Percentiles rank a stretch among this genome's conserved stretches.
These are phyloP conservation scores for Scomber japonicus DNA, from an alignment of 2,113 vertebrate species.

Conservation along the genomic window DNA sequence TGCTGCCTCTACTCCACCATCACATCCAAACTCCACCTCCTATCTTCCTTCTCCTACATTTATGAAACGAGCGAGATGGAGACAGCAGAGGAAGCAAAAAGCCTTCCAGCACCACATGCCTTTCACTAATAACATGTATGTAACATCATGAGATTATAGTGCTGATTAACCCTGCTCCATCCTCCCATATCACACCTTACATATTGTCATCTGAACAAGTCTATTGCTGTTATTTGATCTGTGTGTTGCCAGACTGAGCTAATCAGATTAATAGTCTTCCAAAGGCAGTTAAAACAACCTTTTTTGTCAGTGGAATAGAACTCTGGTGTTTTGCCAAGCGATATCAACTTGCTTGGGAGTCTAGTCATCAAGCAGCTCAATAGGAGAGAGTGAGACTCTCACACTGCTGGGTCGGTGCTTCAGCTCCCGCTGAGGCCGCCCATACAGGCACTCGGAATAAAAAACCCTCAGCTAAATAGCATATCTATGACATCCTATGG, in stretches of 20 bases:
- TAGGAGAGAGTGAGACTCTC: slow-evolving; percentile 29
- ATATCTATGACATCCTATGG: slow-evolving; percentile 39
- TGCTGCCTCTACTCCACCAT: neutral
- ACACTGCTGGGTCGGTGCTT: slow-evolving; percentile 34
- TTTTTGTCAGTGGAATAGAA: slow-evolving; percentile 7
- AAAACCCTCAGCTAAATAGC: slow-evolving; percentile 40
- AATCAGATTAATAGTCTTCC: slow-evolving; percentile 12
- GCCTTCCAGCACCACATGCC: neutral
- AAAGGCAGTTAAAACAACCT: slow-evolving; percentile 21
- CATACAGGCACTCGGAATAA: slow-evolving; percentile 14
- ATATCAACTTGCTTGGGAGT: slow-evolving; percentile 47
- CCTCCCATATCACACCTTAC: neutral
- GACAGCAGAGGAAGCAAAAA: neutral
- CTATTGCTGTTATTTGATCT: slow-evolving; percentile 10
- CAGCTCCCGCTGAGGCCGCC: slow-evolving; percentile 42
- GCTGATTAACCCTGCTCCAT: neutral
- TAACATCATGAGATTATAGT: neutral
- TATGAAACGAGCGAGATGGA: slow-evolving; percentile 3
- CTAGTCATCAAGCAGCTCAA: slow-evolving; percentile 40
- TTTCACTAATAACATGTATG: slow-evolving; percentile 4
- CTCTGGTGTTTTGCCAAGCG: slow-evolving; percentile 29
- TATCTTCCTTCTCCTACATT: neutral
- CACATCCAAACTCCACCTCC: neutral
- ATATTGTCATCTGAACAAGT: neutral
- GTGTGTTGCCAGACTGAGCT: neutral